Base-by-base conservation (phyloP, 2,888 invertebrate species). In the Lycophotia porphyrea region DNA sequence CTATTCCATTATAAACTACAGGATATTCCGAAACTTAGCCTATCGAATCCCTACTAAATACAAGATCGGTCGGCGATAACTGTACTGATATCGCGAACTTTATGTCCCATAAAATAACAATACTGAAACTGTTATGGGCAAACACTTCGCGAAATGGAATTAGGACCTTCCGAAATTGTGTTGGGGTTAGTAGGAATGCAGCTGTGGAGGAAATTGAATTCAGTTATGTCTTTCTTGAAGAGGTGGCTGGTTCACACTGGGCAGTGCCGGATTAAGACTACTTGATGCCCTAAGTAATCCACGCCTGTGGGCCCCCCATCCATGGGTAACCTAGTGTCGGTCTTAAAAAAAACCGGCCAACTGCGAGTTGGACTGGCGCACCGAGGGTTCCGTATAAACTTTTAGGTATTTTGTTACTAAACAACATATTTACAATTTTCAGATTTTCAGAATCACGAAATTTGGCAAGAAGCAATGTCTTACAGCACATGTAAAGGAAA, bases 101-200 rank as follows among this genome's bases (percentile, higher is more conserved):
- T 82, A 84, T 83, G 67, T 68, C 39, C 67, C 61, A 81, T 83
- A 81, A 81, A 83, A 83, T 83, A 84, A 78, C 78, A 81, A 84
- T 84, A 84, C 34, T 49, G 78, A 64, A 72, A 72, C 69, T 64
- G 69, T 77, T 81, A 81, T 80, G 52, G 60, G 47, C 47, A 65
- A 78, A 82, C 83, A 80, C 72, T 80, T 67, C 64, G 27, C 52
- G 72, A 58, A 83, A 72, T 78, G 52, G 61, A 69, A 71, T 71
- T 70, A 74, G 71, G 71, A 66, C 34, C 72, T 84, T 75, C 69
- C 60, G 55, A 80, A 78, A 78, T 74, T 74, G 36, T 63, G 49
- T 78, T 47, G 27, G 42, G 15, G 68, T 58, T 64, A 52, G 64
- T 27, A 24, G 49, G 31, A 34, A 64, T 78, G 58, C 76, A 76